Evolutionary conservation across 2,888 invertebrate species (phyloP).

Genomic region (Creontiades dilutus): DNA sequence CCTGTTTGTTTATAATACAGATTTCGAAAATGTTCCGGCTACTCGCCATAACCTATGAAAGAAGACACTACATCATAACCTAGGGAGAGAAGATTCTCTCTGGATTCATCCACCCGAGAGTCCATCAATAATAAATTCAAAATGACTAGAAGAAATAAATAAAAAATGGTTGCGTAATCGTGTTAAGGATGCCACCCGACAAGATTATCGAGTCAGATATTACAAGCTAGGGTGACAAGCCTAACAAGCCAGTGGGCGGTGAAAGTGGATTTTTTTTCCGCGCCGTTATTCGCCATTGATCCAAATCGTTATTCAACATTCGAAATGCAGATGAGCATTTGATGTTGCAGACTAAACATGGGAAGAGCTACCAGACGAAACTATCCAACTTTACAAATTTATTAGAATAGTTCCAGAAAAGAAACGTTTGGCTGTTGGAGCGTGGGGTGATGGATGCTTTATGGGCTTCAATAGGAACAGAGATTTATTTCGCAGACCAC

Average conservation of each 20-base stretch:
- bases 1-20: too few relatives aligned
- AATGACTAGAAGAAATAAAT: slow-evolving; percentile 32
- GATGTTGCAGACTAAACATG: not conserved
- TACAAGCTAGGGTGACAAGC: slow-evolving; percentile 16
- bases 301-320: not conserved
- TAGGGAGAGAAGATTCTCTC: not conserved
- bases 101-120: not conserved
- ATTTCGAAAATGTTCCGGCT: too few relatives aligned
- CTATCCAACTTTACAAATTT: too few relatives aligned
- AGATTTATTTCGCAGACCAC: too few relatives aligned
- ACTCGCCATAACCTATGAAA: too few relatives aligned
- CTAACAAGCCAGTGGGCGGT: slow-evolving; percentile 20
- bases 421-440: too few relatives aligned
- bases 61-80: too few relatives aligned
- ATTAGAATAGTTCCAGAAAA: too few relatives aligned
- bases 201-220: slow-evolving; percentile 5
- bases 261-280: slow-evolving; percentile 13
- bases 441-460: too few relatives aligned
- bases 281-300: not conserved
- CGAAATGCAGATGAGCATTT: not conserved
- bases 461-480: too few relatives aligned
- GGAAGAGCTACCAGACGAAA: too few relatives aligned
- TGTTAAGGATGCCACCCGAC: slow-evolving; percentile 26
- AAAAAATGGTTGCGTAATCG: slow-evolving; percentile 18
- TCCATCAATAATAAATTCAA: slow-evolving; percentile 19